phyloP scores from a whole-genome alignment of 2,888 invertebrate species.

The Silvanus unidentatus region DNA sequence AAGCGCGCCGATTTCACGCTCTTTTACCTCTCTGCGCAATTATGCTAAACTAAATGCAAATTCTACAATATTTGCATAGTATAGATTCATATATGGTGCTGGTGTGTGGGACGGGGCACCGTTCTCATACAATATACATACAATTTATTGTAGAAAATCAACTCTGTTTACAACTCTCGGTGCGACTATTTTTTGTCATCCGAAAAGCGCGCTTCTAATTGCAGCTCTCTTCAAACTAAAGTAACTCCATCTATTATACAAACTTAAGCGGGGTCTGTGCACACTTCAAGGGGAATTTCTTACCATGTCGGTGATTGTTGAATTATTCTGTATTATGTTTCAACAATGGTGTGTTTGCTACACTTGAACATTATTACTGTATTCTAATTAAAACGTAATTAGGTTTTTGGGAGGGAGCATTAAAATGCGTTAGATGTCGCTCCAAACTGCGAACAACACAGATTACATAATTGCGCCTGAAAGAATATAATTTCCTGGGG shows the following conservation, averaged over 20 bases:
- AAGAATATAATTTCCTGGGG: too few species aligned
- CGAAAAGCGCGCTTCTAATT: too few species aligned
- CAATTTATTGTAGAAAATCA: too few species aligned
- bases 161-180: too few species aligned
- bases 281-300: conserved; percentile 23
- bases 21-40: conserved; percentile 30
- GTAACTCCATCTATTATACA: too few species aligned
- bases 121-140: too few species aligned
- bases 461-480: too few species aligned
- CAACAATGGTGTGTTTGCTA: conserved; percentile 17
- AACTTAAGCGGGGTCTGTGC: too few species aligned
- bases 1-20: conserved; percentile 24
- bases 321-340: conserved; percentile 22
- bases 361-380: conserved; percentile 14
- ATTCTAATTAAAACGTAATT: conserved; percentile 18
- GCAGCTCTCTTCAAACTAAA: too few species aligned
- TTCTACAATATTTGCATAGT: conserved; percentile 24
- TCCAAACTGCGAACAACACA: not conserved
- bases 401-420: not conserved
- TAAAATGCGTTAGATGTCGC: conserved; percentile 2
- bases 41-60: conserved; percentile 31
- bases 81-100: conserved; percentile 12
- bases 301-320: conserved; percentile 21
- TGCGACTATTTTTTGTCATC: too few species aligned
- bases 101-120: too few species aligned